Percentiles rank a stretch among this genome's conserved stretches.
These are phyloP conservation scores for Entomobrya proxima DNA, from an alignment of 2,888 invertebrate species.

Conservation along the genomic window DNA sequence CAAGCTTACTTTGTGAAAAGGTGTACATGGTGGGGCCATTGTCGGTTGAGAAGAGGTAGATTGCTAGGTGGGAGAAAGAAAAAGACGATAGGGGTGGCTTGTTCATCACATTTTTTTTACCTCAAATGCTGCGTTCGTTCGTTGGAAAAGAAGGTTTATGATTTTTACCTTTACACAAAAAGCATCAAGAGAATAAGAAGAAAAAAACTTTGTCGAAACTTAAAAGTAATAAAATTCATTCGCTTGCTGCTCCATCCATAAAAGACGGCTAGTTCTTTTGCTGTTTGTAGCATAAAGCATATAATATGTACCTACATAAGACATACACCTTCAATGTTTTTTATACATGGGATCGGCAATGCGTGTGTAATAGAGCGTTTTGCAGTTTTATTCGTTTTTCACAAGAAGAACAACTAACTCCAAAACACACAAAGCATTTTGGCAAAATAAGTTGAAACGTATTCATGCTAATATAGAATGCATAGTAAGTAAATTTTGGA, in stretches of 20 bases:
- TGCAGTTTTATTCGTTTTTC: slow-evolving; percentile 33
- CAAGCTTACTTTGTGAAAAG: not conserved
- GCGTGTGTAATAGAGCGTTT: slow-evolving; percentile 38
- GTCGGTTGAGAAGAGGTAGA: slow-evolving; percentile 51
- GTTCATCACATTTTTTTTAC: slow-evolving; percentile 35
- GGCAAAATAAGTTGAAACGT: not conserved
- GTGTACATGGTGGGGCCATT: slow-evolving; percentile 8
- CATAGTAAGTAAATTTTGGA: slow-evolving; percentile 1
- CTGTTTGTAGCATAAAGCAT: not conserved
- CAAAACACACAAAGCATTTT: not conserved
- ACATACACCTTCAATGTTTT: not conserved
- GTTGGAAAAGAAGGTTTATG: slow-evolving; percentile 35
- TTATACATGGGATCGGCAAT: slow-evolving; percentile 3
- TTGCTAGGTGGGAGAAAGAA: slow-evolving; percentile 57
- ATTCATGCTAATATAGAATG: not conserved
- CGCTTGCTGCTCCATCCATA: slow-evolving; percentile 46
- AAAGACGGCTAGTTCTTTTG: slow-evolving; percentile 49
- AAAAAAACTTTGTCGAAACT: slow-evolving; percentile 38
- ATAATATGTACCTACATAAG: not conserved
- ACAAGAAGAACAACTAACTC: not conserved
- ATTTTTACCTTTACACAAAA: slow-evolving; percentile 49
- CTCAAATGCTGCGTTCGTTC: not conserved
- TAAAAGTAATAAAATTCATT: slow-evolving; percentile 63
- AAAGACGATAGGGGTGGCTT: slow-evolving; percentile 61
- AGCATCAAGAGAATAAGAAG: slow-evolving; percentile 4